A percentile compares a stretch with the other conserved stretches of the same genome.
Evolutionary conservation across 30 jellyfish, hydroid and myxozoan genomes (phyloP).

Genomic region (Calvadosia cruxmelitensis): DNA sequence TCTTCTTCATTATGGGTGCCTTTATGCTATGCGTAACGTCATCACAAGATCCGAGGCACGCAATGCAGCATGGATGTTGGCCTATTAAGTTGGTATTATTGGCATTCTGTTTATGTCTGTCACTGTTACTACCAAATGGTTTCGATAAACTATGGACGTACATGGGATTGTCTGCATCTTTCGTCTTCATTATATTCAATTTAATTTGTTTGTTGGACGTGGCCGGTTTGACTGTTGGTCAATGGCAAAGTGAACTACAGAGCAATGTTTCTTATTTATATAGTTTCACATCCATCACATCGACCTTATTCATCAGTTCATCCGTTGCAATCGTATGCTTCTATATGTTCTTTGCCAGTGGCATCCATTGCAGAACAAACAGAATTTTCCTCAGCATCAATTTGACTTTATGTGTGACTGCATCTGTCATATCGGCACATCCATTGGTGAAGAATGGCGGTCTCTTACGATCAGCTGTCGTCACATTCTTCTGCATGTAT

Average conservation of each 20-base stretch:
- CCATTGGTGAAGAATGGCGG: constrained; percentile 77
- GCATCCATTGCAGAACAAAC: constrained; percentile 43
- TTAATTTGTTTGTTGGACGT: constrained; percentile 45
- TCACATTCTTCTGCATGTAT: constrained; percentile 83
- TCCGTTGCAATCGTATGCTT: constrained; percentile 59
- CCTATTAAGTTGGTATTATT: constrained; percentile 37
- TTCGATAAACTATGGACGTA: constrained; percentile 54
- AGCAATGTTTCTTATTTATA: constrained; percentile 16
- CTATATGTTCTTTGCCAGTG: constrained; percentile 69
- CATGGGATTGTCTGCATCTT: constrained; percentile 39
- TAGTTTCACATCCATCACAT: constrained; percentile 62
- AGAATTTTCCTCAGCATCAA: constrained; percentile 75
- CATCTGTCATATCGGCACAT: constrained; percentile 62
- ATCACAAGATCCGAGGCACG: constrained; percentile 15
- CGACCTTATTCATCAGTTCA: constrained; percentile 41
- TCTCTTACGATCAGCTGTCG: constrained; percentile 64
- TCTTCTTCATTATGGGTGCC: constrained; percentile 22
- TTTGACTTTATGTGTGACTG: constrained; percentile 58
- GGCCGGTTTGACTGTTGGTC: constrained; percentile 18
- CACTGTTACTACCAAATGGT: constrained; percentile 27
- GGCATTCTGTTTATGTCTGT: constrained; percentile 7
- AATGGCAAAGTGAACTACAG: background rate
- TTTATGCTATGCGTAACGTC: constrained; percentile 11
- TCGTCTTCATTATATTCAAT: constrained; percentile 37
- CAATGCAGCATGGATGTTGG: constrained; percentile 73